phyloP scores from a whole-genome alignment of 1,140 invertebrate species.

The Trichogramma pretiosum region DNA sequence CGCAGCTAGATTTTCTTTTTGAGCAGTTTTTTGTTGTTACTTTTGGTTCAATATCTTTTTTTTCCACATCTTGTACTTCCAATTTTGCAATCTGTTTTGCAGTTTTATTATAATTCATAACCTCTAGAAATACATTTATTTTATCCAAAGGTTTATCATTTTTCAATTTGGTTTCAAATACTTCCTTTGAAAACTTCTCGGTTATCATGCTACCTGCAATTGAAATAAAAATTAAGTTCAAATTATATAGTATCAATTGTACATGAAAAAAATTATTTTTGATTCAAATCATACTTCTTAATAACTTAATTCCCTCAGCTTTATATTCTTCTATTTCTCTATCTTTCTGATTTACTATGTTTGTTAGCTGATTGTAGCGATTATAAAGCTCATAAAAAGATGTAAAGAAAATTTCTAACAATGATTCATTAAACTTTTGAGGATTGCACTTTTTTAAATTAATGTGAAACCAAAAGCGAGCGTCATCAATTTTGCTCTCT shows the following conservation, averaged over 20 bases:
- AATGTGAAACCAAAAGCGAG: conserved; percentile 30
- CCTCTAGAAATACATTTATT: conserved; percentile 15
- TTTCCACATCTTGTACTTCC: no score
- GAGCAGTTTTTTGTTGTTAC: no score
- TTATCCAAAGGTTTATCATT: conserved; percentile 5
- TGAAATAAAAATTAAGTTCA: conserved; percentile 17
- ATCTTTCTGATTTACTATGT: conserved; percentile 35
- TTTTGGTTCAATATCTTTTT: no score
- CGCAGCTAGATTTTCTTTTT: no score
- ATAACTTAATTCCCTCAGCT: conserved; percentile 32
- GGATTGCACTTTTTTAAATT: conserved; percentile 26
- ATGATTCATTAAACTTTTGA: conserved; percentile 26
- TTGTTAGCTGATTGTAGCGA: conserved; percentile 24
- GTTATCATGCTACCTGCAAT: conserved; percentile 32
- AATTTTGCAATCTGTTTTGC: no score
- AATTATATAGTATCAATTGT: background rate
- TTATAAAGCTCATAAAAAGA: conserved; percentile 23
- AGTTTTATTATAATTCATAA: no score
- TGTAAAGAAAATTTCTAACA: conserved; percentile 30
- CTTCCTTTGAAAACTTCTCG: conserved; percentile 26
- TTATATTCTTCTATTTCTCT: conserved; percentile 37
- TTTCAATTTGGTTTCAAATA: conserved; percentile 14
- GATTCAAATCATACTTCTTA: conserved; percentile 27
- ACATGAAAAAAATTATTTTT: background rate
- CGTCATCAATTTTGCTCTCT: conserved; percentile 22